phyloP scores from a whole-genome alignment of 2,113 vertebrate genomes.

The Himantopus leucocephalus region DNA sequence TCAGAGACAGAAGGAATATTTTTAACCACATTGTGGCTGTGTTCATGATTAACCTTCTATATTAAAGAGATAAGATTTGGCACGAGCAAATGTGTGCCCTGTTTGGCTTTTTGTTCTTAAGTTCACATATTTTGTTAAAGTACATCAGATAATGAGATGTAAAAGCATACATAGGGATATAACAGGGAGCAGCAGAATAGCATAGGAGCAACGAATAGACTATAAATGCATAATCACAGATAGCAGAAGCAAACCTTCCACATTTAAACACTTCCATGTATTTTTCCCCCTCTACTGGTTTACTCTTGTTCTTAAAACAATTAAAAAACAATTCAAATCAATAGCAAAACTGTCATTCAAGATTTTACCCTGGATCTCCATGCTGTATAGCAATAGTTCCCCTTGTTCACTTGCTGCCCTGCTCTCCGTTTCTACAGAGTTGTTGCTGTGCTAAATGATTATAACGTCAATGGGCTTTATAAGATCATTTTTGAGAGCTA shows the following conservation, averaged over 20 bases:
- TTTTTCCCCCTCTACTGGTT: background rate
- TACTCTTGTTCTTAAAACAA: background rate
- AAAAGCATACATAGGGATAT: background rate
- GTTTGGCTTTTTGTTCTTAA: background rate
- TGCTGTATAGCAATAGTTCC: background rate
- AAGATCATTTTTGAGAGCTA: background rate
- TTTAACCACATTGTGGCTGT: background rate
- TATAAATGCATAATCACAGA: background rate
- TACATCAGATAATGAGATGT: background rate
- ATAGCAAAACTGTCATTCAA: background rate
- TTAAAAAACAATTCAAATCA: background rate
- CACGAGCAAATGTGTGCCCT: background rate
- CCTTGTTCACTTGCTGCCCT: background rate
- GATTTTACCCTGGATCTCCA: background rate
- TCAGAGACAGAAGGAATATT: background rate
- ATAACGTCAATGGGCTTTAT: background rate
- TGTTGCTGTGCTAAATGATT: background rate
- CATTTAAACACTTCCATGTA: background rate
- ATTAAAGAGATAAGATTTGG: constrained; percentile 1
- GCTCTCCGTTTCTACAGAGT: background rate
- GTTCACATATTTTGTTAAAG: background rate
- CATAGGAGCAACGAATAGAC: background rate
- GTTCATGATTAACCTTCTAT: background rate
- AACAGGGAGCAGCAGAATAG: background rate
- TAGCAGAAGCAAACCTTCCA: background rate